phyloP scores from a whole-genome alignment of 2,797 vertebrate species.

The Pangasius larnaudii region DNA sequence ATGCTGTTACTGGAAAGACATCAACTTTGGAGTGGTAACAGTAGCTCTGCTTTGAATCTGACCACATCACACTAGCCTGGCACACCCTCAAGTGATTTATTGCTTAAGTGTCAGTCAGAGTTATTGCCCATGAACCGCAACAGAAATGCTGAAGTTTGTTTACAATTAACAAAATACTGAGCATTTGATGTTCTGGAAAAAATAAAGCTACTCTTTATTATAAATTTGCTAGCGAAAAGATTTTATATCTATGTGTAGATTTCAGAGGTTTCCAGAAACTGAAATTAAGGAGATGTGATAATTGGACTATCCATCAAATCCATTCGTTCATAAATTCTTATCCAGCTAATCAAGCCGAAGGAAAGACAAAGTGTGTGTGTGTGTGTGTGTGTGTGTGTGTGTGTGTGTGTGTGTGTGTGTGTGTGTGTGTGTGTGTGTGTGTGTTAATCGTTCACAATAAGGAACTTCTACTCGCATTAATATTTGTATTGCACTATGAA shows the following conservation, averaged over 20 bases:
- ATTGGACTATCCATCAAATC: too few species aligned
- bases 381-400: too few species aligned
- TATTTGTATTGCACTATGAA: not conserved
- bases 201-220: not conserved
- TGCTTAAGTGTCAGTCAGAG: too few species aligned
- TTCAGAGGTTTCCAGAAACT: not conserved
- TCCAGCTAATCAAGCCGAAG: not conserved
- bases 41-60: not conserved
- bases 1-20: not conserved
- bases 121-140: not conserved
- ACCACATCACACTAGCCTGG: not conserved
- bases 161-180: not conserved
- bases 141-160: not conserved
- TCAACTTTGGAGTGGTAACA: not conserved
- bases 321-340: not conserved
- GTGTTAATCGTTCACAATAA: not conserved
- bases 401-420: not conserved
- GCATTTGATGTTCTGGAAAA: not conserved
- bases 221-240: not conserved
- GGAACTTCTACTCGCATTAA: not conserved
- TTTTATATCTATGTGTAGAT: not conserved
- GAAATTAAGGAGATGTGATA: not conserved
- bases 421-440: slow-evolving; percentile 3
- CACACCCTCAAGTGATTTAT: not conserved
- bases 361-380: not conserved